Percentiles rank a stretch among this genome's conserved stretches.
Conservation (phyloP, 2,113 vertebrate genomes). For the Rhinoderma darwinii region DNA sequence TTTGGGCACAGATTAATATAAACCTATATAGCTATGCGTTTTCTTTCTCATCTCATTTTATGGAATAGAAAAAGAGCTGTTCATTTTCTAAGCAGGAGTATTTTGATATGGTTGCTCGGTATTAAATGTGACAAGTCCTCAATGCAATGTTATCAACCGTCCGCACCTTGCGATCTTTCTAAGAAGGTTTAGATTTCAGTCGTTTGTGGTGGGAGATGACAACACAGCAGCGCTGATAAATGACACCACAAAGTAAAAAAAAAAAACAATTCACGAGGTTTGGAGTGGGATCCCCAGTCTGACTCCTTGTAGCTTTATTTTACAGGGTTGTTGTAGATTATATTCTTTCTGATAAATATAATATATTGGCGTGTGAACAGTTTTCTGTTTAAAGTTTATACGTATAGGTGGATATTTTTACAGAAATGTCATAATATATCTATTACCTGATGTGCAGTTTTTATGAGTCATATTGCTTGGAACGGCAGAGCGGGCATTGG, state of each 20-base stretch:
- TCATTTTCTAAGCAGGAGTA: background rate
- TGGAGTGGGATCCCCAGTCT: background rate
- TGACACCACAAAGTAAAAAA: constrained; percentile 17
- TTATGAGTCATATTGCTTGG: background rate
- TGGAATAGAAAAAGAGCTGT: background rate
- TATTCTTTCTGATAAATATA: too few relatives aligned
- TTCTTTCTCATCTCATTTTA: too few relatives aligned
- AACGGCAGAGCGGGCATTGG: background rate
- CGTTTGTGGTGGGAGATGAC: background rate
- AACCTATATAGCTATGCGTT: too few relatives aligned
- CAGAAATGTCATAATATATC: too few relatives aligned
- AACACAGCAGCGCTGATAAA: background rate
- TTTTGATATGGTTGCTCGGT: background rate
- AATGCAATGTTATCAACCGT: background rate
- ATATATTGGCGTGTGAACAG: too few relatives aligned
- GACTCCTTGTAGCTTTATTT: background rate
- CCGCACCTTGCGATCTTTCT: background rate
- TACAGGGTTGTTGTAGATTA: background rate
- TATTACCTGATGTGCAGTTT: background rate
- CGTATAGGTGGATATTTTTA: too few relatives aligned
- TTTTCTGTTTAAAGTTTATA: too few relatives aligned
- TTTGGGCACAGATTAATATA: too few relatives aligned
- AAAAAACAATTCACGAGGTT: constrained; percentile 6
- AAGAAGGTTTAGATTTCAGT: background rate
- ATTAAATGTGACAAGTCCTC: background rate